Conservation (phyloP, 1,140 invertebrate species). For the Drosophila mojavensis region DNA sequence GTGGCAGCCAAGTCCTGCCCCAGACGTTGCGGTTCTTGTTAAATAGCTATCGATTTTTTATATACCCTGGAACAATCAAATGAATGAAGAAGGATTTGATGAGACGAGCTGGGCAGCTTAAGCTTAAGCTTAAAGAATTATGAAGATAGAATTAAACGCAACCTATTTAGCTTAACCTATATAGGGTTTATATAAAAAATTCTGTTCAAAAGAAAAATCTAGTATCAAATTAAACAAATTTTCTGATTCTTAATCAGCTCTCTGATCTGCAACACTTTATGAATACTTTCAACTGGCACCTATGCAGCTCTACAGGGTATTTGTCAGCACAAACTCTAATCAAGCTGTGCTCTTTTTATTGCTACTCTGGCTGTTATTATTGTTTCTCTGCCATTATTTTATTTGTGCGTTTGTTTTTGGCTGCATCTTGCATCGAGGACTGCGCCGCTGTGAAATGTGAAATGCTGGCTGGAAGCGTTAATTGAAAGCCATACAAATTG, state of each 20-base stretch:
- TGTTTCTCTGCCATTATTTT: conserved; percentile 64
- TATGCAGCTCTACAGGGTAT: conserved; percentile 3
- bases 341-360: not conserved
- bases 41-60: conserved; percentile 47
- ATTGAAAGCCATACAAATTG: conserved; percentile 82
- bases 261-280: no score
- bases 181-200: no score
- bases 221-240: not conserved
- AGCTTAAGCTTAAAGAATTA: no score
- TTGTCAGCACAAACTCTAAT: not conserved
- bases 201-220: no score
- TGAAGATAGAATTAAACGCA: no score
- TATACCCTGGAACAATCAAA: not conserved
- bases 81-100: not conserved
- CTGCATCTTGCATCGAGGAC: conserved; percentile 40
- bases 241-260: no score
- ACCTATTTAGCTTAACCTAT: no score
- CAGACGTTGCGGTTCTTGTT: conserved; percentile 23
- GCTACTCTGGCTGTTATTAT: conserved; percentile 26
- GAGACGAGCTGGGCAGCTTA: not conserved
- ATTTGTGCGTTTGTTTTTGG: conserved; percentile 60
- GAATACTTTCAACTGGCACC: no score
- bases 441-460: conserved; percentile 27
- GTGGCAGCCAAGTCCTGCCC: conserved; percentile 11
- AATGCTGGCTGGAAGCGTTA: conserved; percentile 51